phyloP scores from a whole-genome alignment of 2,113 vertebrate species.

The Oncorhynchus clarkii region DNA sequence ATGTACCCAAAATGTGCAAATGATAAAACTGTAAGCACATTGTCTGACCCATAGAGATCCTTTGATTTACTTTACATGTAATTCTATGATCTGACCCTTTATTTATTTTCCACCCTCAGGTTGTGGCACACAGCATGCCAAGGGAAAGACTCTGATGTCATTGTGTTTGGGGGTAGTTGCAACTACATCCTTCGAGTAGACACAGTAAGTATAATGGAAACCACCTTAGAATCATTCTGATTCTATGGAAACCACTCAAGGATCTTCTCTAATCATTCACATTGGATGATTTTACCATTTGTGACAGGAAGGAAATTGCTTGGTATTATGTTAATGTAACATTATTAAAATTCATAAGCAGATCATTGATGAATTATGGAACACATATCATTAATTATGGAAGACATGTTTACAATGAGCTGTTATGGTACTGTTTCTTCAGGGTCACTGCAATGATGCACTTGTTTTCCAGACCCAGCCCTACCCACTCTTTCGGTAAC shows the following conservation, averaged over 20 bases:
- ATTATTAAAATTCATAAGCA: neutral
- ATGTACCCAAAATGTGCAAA: too few species aligned
- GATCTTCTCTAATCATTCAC: neutral
- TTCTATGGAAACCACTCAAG: neutral
- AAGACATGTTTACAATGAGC: neutral
- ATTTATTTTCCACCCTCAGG: slow-evolving; percentile 47
- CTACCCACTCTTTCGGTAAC: too few species aligned
- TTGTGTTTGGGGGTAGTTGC: slow-evolving; percentile 95
- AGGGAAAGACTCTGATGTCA: slow-evolving; percentile 86
- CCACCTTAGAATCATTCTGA: too few species aligned
- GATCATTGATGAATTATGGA: neutral
- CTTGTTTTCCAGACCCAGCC: too few species aligned
- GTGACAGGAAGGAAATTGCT: neutral
- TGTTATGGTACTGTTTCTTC: neutral
- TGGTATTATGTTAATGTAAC: neutral
- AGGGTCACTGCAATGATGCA: too few species aligned
- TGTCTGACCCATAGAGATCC: too few species aligned
- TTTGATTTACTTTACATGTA: too few species aligned
- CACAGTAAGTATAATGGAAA: slow-evolving; percentile 76
- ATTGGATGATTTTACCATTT: neutral
- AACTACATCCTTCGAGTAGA: slow-evolving; percentile 90
- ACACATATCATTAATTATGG: neutral
- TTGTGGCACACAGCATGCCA: slow-evolving; percentile 91
- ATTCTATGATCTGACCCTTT: too few species aligned
- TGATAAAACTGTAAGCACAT: too few species aligned